Base-by-base conservation (phyloP, 2,888 invertebrate genomes). In the Pollenia angustigena region DNA sequence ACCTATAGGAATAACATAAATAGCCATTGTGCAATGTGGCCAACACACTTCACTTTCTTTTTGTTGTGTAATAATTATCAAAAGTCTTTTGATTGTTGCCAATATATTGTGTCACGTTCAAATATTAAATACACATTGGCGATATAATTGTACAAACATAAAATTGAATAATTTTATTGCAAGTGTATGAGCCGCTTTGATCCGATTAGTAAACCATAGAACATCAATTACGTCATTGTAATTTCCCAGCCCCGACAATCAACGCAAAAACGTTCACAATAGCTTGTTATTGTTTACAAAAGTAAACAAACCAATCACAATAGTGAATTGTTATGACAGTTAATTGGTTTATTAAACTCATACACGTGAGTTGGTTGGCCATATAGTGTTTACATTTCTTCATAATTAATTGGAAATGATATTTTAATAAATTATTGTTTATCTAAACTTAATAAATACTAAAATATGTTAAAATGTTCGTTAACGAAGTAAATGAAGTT, bases 401-500 rank as follows among this genome's bases (percentile, higher is more conserved):
- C 11, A 16, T 11, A 12, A n/a, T 52, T 23, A 23, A 44, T 78
- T 16, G 1, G 23, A 4, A 60, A 23, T 56, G 9, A 32, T n/a
- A 44, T 68, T 64, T 42, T 50, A 48, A 40, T 40, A 42, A 46
- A 11, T n/a, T 14, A 1, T n/a, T 46, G 48, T 7, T 46, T 60
- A 32, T 40, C 48, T 32, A 32, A 32, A 32, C 6, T 42, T 0
- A 50, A 58, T 12, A 48, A 42, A 42, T 71, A 52, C 54, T 11
- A 85, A 71, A 81, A 11, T 52, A 85, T 85, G 85, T 32, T 32
- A 89, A 87, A 92, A 99, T 99, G 99, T 97, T 98, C 93, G 97
- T 98, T 75, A 97, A 97, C 68, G 97, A 97, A 93, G 96, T 97
- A 81, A 99, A 99, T 94, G 97, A 99, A 94, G 96, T 99, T 54